Conservation (phyloP, 2,797 vertebrate species). For the Sebastiscus albofasciatus region DNA sequence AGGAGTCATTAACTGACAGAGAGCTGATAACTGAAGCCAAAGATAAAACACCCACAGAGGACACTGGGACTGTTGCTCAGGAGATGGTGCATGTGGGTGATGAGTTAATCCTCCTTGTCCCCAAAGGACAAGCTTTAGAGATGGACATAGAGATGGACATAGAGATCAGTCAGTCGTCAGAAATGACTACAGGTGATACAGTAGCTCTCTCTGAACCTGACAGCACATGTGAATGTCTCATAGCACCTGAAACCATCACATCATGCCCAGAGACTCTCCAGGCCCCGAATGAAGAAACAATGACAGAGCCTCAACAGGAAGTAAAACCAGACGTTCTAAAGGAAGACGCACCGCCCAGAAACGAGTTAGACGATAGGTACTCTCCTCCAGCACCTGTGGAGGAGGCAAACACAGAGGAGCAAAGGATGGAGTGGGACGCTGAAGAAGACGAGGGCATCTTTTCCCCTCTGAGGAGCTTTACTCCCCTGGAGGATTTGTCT, state of each 20-base stretch:
- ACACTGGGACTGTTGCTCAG: slow-evolving; percentile 14
- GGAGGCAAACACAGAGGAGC: slow-evolving; percentile 33
- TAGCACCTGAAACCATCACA: neutral
- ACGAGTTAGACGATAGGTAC: neutral
- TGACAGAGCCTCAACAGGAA: slow-evolving; percentile 26
- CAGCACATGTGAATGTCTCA: slow-evolving; percentile 5
- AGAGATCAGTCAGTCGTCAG: slow-evolving; percentile 46
- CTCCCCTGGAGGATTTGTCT: slow-evolving; percentile 76
- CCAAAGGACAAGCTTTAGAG: slow-evolving; percentile 74
- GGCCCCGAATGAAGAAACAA: neutral
- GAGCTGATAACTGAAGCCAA: slow-evolving; percentile 15
- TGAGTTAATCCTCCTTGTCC: slow-evolving; percentile 69
- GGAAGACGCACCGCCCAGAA: slow-evolving; percentile 10
- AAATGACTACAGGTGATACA: slow-evolving; percentile 17
- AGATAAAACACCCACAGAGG: slow-evolving; percentile 14
- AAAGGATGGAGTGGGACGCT: slow-evolving; percentile 11
- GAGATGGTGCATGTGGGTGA: slow-evolving; percentile 35
- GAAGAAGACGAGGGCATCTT: slow-evolving; percentile 39
- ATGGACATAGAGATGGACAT: slow-evolving; percentile 70
- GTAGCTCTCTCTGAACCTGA: slow-evolving; percentile 34
- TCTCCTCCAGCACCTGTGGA: slow-evolving; percentile 24
- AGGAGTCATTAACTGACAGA: neutral
- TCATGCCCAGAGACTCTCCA: slow-evolving; percentile 5
- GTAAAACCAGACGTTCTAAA: slow-evolving; percentile 30
- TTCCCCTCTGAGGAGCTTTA: slow-evolving; percentile 72